Evolutionary conservation across 2,888 invertebrate genomes (phyloP).

Genomic region (Hoplodrina blanda): DNA sequence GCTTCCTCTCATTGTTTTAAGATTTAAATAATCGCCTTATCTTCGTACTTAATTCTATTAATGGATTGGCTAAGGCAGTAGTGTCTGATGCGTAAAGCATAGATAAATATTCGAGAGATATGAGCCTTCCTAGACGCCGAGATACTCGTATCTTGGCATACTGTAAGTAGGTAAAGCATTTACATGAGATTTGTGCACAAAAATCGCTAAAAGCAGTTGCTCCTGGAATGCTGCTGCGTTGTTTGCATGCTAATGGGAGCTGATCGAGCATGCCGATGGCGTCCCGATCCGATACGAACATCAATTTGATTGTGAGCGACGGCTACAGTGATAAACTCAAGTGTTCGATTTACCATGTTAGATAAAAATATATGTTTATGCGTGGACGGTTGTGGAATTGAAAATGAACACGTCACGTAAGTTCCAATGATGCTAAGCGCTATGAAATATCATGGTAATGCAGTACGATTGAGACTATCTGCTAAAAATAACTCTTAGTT

Average conservation of each 20-base stretch:
- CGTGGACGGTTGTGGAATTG: slow-evolving; percentile 32
- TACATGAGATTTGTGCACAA: background rate
- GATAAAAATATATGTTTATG: slow-evolving; percentile 44
- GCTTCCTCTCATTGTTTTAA: slow-evolving; percentile 54
- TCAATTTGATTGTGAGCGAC: slow-evolving; percentile 56
- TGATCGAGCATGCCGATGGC: slow-evolving; percentile 50
- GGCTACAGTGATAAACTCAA: slow-evolving; percentile 42
- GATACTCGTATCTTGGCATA: background rate
- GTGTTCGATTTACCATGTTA: slow-evolving; percentile 37
- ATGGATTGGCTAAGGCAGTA: slow-evolving; percentile 6
- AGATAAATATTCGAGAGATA: background rate
- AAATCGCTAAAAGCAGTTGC: slow-evolving; percentile 29
- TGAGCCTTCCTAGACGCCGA: background rate
- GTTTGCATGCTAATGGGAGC: slow-evolving; percentile 45
- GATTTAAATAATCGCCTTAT: slow-evolving; percentile 39
- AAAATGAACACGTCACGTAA: slow-evolving; percentile 14
- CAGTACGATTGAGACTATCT: background rate
- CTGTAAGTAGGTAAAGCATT: background rate
- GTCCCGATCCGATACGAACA: slow-evolving; percentile 52
- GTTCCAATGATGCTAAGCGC: background rate
- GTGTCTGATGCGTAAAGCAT: background rate
- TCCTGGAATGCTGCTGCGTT: slow-evolving; percentile 33
- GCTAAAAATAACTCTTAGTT: background rate
- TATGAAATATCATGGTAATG: background rate
- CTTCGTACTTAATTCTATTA: slow-evolving; percentile 16